A percentile compares a stretch with the other conserved stretches of the same genome.
Conservation (phyloP, 2,888 invertebrate species). For the Cryptocephalus primarius region DNA sequence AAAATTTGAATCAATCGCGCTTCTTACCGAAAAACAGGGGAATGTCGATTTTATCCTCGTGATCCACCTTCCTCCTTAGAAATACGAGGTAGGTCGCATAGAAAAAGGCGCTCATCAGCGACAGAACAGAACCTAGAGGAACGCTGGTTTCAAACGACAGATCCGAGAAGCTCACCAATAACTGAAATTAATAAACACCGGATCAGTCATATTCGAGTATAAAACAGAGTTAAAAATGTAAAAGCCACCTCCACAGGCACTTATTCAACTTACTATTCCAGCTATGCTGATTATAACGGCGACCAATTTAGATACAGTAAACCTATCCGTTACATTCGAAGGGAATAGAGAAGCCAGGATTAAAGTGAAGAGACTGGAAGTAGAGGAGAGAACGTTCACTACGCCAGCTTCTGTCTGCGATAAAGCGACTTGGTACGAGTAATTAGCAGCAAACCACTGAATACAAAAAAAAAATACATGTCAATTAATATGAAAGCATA, state of each 20-base stretch:
- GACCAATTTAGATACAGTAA: constrained; percentile 75
- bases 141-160: constrained; percentile 52
- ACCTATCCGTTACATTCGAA: constrained; percentile 67
- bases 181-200: constrained; percentile 37
- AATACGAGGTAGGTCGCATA: constrained; percentile 87
- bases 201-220: not conserved
- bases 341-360: constrained; percentile 80
- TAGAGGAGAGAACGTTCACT: constrained; percentile 80
- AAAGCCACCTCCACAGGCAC: too few species aligned
- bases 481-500: not conserved
- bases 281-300: constrained; percentile 68
- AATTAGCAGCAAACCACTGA: constrained; percentile 93
- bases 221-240: not conserved
- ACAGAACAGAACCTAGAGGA: constrained; percentile 69
- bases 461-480: constrained; percentile 26
- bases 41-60: constrained; percentile 89
- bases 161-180: constrained; percentile 68
- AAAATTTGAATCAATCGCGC: too few species aligned
- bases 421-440: constrained; percentile 82
- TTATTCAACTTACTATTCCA: constrained; percentile 56
- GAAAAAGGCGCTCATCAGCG: constrained; percentile 76
- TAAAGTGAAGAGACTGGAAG: constrained; percentile 82
- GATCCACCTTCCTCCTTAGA: constrained; percentile 74
- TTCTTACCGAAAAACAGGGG: constrained; percentile 86
- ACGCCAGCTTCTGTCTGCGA: constrained; percentile 74